phyloP scores from a whole-genome alignment of 2,113 vertebrate genomes.

The Thermophis baileyi region DNA sequence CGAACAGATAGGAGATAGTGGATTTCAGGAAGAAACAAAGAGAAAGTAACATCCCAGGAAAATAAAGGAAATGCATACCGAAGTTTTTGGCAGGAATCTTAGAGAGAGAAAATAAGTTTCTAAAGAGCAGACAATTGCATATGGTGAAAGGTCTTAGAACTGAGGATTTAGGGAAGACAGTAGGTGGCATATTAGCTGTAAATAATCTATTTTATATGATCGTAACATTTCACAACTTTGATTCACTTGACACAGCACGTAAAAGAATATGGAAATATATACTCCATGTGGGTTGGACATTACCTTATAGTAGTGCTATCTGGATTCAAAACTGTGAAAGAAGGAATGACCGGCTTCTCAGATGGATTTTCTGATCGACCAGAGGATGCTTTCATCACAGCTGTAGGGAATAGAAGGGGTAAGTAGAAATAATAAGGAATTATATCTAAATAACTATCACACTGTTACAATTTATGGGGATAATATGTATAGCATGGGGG shows the following conservation, averaged over 20 bases:
- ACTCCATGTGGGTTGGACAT: neutral
- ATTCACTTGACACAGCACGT: neutral
- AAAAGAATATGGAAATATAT: neutral
- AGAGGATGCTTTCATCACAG: neutral
- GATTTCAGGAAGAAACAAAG: neutral
- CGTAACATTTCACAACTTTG: neutral
- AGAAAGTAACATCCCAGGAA: neutral
- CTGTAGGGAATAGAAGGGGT: neutral
- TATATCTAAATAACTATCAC: neutral
- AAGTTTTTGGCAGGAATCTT: neutral
- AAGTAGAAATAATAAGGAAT: neutral
- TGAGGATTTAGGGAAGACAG: neutral
- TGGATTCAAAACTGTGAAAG: conserved; percentile 7
- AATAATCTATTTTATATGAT: neutral
- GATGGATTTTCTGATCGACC: neutral
- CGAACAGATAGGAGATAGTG: neutral
- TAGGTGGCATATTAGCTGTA: neutral
- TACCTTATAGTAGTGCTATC: neutral
- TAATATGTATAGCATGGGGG: neutral
- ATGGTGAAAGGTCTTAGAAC: neutral
- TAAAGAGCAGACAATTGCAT: neutral
- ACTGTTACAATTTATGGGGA: neutral
- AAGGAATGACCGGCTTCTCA: neutral
- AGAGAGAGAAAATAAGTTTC: neutral
- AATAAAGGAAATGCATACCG: neutral